These are phyloP conservation scores for Callyntrura sp. DNA, from an alignment of 2,888 invertebrate genomes.

Conservation along the genomic window DNA sequence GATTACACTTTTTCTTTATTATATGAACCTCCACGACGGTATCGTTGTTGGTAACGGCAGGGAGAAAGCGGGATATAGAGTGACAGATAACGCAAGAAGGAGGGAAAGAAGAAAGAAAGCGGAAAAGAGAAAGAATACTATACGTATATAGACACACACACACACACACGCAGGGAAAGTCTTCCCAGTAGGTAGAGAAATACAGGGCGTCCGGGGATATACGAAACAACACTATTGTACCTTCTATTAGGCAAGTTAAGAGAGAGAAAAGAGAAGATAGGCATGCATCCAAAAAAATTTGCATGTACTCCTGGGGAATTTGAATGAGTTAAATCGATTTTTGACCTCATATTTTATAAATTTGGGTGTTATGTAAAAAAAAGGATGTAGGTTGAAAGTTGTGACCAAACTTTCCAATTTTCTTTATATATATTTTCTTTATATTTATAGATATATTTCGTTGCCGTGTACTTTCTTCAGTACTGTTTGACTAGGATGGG, in stretches of 20 bases:
- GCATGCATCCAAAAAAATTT: conserved; percentile 79
- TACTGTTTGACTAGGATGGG: neutral
- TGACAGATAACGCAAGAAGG: conserved; percentile 63
- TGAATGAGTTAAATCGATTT: conserved; percentile 81
- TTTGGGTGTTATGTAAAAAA: conserved; percentile 42
- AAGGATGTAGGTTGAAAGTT: conserved; percentile 5
- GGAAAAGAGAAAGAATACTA: conserved; percentile 9
- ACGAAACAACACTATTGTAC: conserved; percentile 28
- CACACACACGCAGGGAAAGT: neutral
- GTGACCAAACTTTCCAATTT: conserved; percentile 41
- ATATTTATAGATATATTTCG: neutral
- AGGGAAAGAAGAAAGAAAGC: conserved; percentile 6
- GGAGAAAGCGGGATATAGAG: conserved; percentile 60
- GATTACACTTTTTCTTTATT: too few relatives aligned
- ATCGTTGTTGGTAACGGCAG: conserved; percentile 54
- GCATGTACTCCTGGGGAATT: conserved; percentile 80
- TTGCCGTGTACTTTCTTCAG: neutral
- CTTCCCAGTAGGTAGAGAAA: neutral
- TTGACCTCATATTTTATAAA: conserved; percentile 79
- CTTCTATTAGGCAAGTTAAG: neutral
- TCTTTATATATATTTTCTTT: conserved; percentile 34
- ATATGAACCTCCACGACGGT: neutral
- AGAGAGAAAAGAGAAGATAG: conserved; percentile 35
- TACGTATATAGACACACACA: neutral
- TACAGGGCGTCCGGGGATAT: neutral